Evolutionary conservation across 1,140 invertebrate genomes (phyloP).

Genomic region (Drosophila erecta): DNA sequence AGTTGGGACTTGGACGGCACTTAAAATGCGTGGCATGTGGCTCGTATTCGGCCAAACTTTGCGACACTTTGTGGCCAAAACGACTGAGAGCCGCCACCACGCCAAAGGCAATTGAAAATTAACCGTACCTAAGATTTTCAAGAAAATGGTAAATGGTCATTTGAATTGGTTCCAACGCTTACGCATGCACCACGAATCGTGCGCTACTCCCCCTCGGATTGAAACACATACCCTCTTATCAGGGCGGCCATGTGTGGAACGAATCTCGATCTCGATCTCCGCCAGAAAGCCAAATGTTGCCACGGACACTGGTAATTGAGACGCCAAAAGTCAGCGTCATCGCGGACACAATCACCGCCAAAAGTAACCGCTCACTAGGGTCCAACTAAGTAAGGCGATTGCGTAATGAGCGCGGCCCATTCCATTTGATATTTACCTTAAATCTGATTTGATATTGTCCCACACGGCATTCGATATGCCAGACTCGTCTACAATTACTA

Average conservation of each 20-base stretch:
- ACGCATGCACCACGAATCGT: conserved; percentile 64
- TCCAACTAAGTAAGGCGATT: conserved; percentile 61
- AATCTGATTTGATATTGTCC: conserved; percentile 77
- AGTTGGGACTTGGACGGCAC: conserved; percentile 32
- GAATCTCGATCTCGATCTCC: conserved; percentile 14
- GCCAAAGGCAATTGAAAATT: conserved; percentile 67
- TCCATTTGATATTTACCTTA: conserved; percentile 72
- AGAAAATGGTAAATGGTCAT: conserved; percentile 75
- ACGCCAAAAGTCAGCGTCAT: conserved; percentile 59
- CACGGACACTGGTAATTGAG: conserved; percentile 52
- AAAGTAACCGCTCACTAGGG: conserved; percentile 68
- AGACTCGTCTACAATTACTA: conserved; percentile 72
- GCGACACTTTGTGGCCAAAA: conserved; percentile 62
- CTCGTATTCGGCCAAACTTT: conserved; percentile 63
- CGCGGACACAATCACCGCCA: conserved; percentile 32
- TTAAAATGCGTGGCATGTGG: conserved; percentile 76
- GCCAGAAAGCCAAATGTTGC: conserved; percentile 24
- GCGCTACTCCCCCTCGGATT: conserved; percentile 30
- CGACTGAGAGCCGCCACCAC: conserved; percentile 17
- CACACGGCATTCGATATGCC: conserved; percentile 75
- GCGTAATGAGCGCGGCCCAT: conserved; percentile 56
- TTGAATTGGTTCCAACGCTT: conserved; percentile 68
- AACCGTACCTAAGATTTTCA: conserved; percentile 74
- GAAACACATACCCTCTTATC: conserved; percentile 27
- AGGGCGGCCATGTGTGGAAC: conserved; percentile 32